A percentile compares a stretch with the other conserved stretches of the same genome.
These are phyloP conservation scores for Lycophotia porphyrea DNA, from an alignment of 2,888 invertebrate genomes.

Conservation along the genomic window DNA sequence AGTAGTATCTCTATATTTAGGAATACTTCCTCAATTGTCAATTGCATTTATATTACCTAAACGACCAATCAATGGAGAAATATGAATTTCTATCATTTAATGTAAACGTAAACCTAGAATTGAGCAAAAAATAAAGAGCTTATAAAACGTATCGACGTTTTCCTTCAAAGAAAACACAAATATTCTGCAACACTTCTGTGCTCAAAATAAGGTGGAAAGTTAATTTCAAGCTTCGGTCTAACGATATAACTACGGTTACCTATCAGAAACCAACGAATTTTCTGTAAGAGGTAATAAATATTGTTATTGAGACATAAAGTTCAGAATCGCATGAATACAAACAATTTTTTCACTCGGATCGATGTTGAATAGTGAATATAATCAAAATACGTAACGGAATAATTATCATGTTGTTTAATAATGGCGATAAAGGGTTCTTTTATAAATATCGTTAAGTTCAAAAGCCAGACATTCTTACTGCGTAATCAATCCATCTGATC, in stretches of 20 bases:
- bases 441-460: slow-evolving; percentile 10
- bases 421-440: slow-evolving; percentile 26
- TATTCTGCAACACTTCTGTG: background rate
- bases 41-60: background rate
- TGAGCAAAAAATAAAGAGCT: slow-evolving; percentile 23
- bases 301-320: slow-evolving; percentile 49
- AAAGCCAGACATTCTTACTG: slow-evolving; percentile 1
- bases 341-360: background rate
- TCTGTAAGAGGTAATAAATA: slow-evolving; percentile 38
- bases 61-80: background rate
- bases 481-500: background rate
- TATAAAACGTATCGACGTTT: slow-evolving; percentile 16
- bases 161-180: slow-evolving; percentile 1
- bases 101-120: slow-evolving; percentile 14
- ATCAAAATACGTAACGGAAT: slow-evolving; percentile 44
- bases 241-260: slow-evolving; percentile 43
- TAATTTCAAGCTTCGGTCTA: background rate
- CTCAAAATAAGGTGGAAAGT: slow-evolving; percentile 25
- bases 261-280: slow-evolving; percentile 46
- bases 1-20: background rate
- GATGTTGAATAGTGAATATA: slow-evolving; percentile 18
- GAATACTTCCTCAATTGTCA: background rate
- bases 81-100: background rate
- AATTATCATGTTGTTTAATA: slow-evolving; percentile 17
- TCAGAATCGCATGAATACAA: slow-evolving; percentile 39